phyloP scores from a whole-genome alignment of 2,888 invertebrate genomes.

The Ariolimax columbianus region DNA sequence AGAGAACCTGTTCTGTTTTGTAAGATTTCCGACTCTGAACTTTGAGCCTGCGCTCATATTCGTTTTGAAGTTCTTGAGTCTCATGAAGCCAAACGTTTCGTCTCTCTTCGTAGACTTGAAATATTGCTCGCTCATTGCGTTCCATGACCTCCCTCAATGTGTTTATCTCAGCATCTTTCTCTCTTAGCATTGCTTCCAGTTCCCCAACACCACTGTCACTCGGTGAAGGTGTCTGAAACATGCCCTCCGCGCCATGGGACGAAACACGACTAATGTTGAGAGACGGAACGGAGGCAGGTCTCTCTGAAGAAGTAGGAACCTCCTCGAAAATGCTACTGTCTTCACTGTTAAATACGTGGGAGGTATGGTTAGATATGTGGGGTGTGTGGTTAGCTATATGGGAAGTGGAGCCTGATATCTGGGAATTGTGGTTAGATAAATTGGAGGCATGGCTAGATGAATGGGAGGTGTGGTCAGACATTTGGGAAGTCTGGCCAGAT shows the following conservation, averaged over 20 bases:
- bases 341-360: not conserved
- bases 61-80: conserved; percentile 82
- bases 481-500: too few species aligned
- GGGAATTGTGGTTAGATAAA: too few species aligned
- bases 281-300: conserved; percentile 31
- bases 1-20: conserved; percentile 85
- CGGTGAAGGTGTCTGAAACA: conserved; percentile 83
- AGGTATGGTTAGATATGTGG: not conserved
- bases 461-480: too few species aligned
- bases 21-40: conserved; percentile 84
- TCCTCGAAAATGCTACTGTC: conserved; percentile 34
- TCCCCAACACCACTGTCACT: conserved; percentile 90
- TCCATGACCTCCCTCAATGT: conserved; percentile 86
- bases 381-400: too few species aligned
- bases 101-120: conserved; percentile 83
- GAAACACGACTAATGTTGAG: conserved; percentile 53
- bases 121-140: conserved; percentile 86
- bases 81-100: conserved; percentile 86
- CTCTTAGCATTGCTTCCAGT: conserved; percentile 86
- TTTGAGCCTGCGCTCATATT: conserved; percentile 84
- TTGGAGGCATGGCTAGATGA: too few species aligned
- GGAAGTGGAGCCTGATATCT: too few species aligned
- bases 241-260: conserved; percentile 59
- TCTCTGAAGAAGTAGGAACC: conserved; percentile 22
- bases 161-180: conserved; percentile 85